Conservation (phyloP, 1,140 invertebrate genomes). For the Scaptomyza hsui region DNA sequence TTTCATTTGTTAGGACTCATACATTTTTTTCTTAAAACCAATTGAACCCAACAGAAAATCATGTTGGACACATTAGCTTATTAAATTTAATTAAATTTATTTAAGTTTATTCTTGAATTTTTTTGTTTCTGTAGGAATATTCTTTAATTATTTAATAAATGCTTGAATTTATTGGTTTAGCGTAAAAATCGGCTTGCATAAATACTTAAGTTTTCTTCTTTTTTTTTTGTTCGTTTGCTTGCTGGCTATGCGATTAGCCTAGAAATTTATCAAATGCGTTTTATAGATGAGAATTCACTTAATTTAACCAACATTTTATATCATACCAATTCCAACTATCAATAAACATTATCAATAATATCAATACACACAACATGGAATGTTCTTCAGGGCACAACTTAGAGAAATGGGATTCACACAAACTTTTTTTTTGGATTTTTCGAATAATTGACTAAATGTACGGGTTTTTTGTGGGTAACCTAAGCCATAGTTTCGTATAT, state of each 20-base stretch:
- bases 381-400: conserved; percentile 40
- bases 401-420: conserved; percentile 25
- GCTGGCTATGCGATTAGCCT: conserved; percentile 23
- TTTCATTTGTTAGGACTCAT: conserved; percentile 17
- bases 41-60: conserved; percentile 29
- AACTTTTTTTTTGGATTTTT: conserved; percentile 14
- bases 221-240: no score
- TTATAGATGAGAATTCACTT: conserved; percentile 33
- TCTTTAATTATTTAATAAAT: conserved; percentile 50
- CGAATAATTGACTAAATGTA: conserved; percentile 52
- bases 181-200: conserved; percentile 50
- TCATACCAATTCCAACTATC: not conserved
- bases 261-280: conserved; percentile 52
- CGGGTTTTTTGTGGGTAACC: not conserved
- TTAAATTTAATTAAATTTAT: conserved; percentile 29
- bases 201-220: conserved; percentile 33
- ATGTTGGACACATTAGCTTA: conserved; percentile 41
- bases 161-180: conserved; percentile 54
- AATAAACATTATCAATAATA: conserved; percentile 11
- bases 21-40: conserved; percentile 26
- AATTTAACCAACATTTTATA: conserved; percentile 16
- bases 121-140: conserved; percentile 35
- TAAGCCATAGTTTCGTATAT: not conserved
- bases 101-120: conserved; percentile 11
- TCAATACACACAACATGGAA: conserved; percentile 43